phyloP scores from a whole-genome alignment of 2,113 vertebrate genomes.

The Alligator mississippiensis region DNA sequence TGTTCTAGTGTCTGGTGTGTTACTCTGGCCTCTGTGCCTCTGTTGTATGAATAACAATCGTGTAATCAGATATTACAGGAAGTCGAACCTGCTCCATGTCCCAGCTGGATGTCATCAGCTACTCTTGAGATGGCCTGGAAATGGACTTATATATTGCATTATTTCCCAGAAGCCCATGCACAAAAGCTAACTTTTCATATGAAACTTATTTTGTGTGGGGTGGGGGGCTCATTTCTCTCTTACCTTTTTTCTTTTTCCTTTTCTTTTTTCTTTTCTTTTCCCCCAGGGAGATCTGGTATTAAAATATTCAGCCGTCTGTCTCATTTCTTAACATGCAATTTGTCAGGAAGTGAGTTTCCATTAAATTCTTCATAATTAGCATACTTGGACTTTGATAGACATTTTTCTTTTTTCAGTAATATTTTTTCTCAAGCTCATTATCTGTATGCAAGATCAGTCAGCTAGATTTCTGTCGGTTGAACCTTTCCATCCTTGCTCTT shows the following conservation, averaged over 20 bases:
- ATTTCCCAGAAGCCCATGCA: not conserved
- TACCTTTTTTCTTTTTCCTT: not conserved
- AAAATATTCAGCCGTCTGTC: slow-evolving; percentile 59
- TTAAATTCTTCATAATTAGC: slow-evolving; percentile 63
- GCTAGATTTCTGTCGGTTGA: slow-evolving; percentile 37
- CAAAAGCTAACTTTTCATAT: slow-evolving; percentile 16
- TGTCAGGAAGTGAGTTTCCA: slow-evolving; percentile 63
- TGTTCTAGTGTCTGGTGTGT: slow-evolving; percentile 7
- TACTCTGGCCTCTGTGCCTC: not conserved
- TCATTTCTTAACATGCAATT: slow-evolving; percentile 56
- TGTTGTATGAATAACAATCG: slow-evolving; percentile 1
- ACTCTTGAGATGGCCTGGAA: not conserved
- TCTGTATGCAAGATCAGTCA: slow-evolving; percentile 45
- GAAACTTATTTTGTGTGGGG: slow-evolving; percentile 25
- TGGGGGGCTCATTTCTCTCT: slow-evolving; percentile 41
- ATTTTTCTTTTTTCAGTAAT: slow-evolving; percentile 39
- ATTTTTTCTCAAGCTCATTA: slow-evolving; percentile 47
- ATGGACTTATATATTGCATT: not conserved
- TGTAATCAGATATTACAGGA: slow-evolving; percentile 62
- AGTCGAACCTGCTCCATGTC: not conserved
- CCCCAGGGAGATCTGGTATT: slow-evolving; percentile 10
- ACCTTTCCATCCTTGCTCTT: slow-evolving; percentile 6
- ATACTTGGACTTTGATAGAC: slow-evolving; percentile 63
- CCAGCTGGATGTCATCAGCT: slow-evolving; percentile 9
- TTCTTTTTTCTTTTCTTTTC: fast-evolving